Evolutionary conservation across 2,797 vertebrate genomes (phyloP).

Genomic region (Philypnodon macrostomus): DNA sequence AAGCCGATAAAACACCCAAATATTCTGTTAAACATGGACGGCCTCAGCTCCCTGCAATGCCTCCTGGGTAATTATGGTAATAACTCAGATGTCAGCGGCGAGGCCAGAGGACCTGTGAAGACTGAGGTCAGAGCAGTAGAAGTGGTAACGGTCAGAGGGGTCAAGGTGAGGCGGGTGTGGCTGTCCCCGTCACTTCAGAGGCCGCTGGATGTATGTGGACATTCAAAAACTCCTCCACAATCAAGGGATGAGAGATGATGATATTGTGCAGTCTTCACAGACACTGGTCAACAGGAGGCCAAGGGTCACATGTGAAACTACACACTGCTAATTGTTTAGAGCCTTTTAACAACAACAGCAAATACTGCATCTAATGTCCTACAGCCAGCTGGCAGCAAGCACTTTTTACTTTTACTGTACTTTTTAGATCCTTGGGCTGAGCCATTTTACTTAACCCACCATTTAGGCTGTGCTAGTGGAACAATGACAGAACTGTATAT

Average conservation of each 20-base stretch:
- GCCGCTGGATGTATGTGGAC: conserved; percentile 62
- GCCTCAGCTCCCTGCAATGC: conserved; percentile 70
- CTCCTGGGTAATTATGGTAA: conserved; percentile 78
- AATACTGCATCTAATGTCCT: no score
- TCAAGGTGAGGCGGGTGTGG: conserved; percentile 57
- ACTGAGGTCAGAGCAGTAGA: conserved; percentile 64
- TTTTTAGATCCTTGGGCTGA: conserved; percentile 3
- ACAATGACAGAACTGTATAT: conserved; percentile 71
- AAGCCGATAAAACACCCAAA: conserved; percentile 88
- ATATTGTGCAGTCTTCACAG: conserved; percentile 45
- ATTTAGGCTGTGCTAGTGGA: conserved; percentile 58
- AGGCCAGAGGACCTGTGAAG: conserved; percentile 66
- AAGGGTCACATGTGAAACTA: conserved; percentile 11
- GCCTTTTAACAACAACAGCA: conserved; percentile 7
- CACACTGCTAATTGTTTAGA: conserved; percentile 24
- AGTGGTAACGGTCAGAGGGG: conserved; percentile 29
- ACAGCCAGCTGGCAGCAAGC: no score
- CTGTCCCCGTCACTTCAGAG: conserved; percentile 64
- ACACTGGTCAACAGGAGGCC: conserved; percentile 38
- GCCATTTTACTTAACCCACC: conserved; percentile 50
- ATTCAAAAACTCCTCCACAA: conserved; percentile 55
- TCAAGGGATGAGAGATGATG: conserved; percentile 68
- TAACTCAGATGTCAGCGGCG: conserved; percentile 74
- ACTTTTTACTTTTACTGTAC: no score
- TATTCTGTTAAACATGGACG: conserved; percentile 75